These are phyloP conservation scores for Nansenia antarctica DNA, from an alignment of 2,113 vertebrate species.

Conservation along the genomic window DNA sequence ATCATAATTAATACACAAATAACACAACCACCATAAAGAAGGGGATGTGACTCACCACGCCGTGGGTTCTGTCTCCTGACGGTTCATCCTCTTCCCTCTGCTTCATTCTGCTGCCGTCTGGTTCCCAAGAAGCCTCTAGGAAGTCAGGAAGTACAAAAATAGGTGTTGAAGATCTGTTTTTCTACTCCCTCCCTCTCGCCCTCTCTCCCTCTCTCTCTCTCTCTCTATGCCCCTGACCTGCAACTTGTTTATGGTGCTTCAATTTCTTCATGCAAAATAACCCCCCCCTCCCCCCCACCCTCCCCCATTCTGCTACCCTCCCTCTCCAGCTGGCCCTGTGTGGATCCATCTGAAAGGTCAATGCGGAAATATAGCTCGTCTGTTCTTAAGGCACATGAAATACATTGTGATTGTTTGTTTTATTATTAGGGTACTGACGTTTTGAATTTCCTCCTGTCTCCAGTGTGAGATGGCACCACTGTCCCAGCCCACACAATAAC, in stretches of 20 bases:
- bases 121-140: constrained; percentile 31
- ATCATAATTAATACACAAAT: not conserved
- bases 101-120: constrained; percentile 31
- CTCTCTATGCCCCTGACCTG: not conserved
- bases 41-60: constrained; percentile 54
- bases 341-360: not conserved
- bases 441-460: not conserved
- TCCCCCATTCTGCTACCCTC: no score
- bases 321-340: no score
- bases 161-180: not conserved
- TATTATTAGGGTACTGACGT: not conserved
- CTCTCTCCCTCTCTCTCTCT: not conserved
- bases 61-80: constrained; percentile 33
- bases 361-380: no score
- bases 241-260: not conserved
- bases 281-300: not conserved
- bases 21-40: not conserved
- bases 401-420: not conserved
- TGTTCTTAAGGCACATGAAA: not conserved
- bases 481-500: not conserved
- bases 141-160: constrained; percentile 9
- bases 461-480: not conserved
- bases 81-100: constrained; percentile 18
- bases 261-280: not conserved
- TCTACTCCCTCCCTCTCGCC: not conserved